Evolutionary conservation across 2,113 vertebrate genomes (phyloP).

Genomic region (Callorhinus ursinus): DNA sequence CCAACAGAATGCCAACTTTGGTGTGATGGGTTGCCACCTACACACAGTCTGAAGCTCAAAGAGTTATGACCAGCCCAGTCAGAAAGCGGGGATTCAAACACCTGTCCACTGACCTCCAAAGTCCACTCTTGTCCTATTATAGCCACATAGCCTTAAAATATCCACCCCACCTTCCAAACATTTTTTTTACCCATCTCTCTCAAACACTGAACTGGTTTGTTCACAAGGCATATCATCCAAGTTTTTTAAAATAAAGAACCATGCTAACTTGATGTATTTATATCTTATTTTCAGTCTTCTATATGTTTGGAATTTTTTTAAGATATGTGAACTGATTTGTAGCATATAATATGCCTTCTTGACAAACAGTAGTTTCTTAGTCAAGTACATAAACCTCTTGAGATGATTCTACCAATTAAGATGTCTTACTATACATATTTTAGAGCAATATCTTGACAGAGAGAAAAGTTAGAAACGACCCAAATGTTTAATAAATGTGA

Average conservation of each 20-base stretch:
- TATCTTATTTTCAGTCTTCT: neutral
- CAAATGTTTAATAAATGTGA: neutral
- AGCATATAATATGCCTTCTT: neutral
- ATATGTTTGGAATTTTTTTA: neutral
- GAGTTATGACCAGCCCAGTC: neutral
- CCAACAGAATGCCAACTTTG: neutral
- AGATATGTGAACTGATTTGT: neutral
- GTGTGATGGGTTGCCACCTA: neutral
- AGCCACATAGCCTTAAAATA: neutral
- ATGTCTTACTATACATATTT: neutral
- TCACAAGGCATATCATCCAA: neutral
- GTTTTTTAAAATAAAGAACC: neutral
- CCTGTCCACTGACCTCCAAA: neutral
- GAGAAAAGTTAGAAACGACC: neutral
- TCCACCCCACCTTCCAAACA: neutral
- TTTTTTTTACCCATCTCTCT: neutral
- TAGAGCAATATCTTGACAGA: neutral
- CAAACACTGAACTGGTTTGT: neutral
- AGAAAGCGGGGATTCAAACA: neutral
- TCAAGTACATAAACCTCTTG: neutral
- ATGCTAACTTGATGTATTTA: neutral
- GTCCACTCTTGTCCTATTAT: neutral
- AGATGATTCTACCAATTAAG: neutral
- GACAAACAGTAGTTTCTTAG: neutral
- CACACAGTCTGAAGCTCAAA: accelerated